Conservation (phyloP, 2,888 invertebrate species). For the Eupelmus urozonus region DNA sequence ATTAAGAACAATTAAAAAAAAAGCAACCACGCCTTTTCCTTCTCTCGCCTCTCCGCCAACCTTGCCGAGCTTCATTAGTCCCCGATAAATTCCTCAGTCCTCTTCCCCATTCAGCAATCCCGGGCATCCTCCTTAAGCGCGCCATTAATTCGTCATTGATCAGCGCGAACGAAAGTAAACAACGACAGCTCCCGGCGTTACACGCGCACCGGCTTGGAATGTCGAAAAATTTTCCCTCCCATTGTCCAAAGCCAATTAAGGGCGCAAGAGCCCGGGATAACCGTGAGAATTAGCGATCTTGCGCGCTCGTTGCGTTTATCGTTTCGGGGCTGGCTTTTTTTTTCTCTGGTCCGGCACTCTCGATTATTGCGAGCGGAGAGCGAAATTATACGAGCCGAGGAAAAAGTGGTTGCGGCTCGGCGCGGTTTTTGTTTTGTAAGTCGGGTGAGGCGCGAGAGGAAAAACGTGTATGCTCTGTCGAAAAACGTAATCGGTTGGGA, state of each 20-base stretch:
- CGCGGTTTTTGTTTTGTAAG: neutral
- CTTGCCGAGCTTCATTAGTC: neutral
- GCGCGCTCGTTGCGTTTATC: too few relatives aligned
- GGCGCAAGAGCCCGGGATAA: neutral
- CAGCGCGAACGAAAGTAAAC: conserved; percentile 24
- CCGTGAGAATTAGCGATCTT: conserved; percentile 38
- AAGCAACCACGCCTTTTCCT: neutral
- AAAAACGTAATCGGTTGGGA: too few relatives aligned
- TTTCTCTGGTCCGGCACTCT: too few relatives aligned
- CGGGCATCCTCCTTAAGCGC: conserved; percentile 16
- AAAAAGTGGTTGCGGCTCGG: neutral
- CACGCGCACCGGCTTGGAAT: conserved; percentile 45
- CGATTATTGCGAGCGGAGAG: neutral
- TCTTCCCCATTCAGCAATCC: neutral
- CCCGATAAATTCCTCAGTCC: neutral
- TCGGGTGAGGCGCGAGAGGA: neutral
- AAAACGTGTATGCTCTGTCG: neutral
- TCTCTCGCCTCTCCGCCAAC: neutral
- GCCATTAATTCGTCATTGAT: conserved; percentile 32
- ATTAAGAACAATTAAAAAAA: neutral
- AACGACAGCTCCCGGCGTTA: conserved; percentile 16
- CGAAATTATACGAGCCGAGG: neutral
- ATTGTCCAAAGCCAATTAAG: conserved; percentile 37
- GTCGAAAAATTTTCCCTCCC: neutral
- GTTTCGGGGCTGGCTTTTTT: too few relatives aligned